Evolutionary conservation across 2,797 vertebrate species (phyloP).

Genomic region (Argyrosomus regius): DNA sequence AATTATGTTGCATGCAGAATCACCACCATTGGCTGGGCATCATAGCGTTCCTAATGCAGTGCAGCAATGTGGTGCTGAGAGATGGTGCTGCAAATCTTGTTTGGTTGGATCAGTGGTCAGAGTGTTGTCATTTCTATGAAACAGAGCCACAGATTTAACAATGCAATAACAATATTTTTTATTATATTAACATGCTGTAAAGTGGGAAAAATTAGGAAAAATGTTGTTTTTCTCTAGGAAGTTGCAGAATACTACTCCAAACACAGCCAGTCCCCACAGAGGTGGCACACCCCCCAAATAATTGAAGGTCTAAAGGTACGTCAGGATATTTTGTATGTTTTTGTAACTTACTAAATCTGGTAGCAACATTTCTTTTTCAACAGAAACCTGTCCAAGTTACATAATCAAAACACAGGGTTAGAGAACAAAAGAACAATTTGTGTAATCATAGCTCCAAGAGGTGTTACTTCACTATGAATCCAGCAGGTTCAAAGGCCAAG

Average conservation of each 20-base stretch:
- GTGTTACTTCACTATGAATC: background rate
- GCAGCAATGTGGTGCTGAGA: background rate
- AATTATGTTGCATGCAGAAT: conserved; percentile 16
- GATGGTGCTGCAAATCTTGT: background rate
- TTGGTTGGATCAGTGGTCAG: background rate
- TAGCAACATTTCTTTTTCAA: background rate
- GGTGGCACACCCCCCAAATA: conserved; percentile 89
- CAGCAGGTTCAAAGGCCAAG: background rate
- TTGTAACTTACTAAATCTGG: background rate
- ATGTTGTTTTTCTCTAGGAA: conserved; percentile 82
- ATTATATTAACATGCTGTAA: background rate
- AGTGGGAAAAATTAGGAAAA: background rate
- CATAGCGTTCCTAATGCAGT: background rate
- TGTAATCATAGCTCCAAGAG: background rate
- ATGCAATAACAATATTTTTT: background rate
- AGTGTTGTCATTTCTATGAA: background rate
- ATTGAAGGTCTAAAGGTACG: conserved; percentile 92
- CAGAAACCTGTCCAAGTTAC: background rate
- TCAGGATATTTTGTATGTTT: background rate
- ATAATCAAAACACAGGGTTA: background rate
- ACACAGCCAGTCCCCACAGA: conserved; percentile 81
- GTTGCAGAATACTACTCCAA: conserved; percentile 87
- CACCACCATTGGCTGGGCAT: conserved; percentile 20
- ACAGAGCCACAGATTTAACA: background rate
- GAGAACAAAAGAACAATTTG: background rate